Conservation (phyloP, 2,888 invertebrate species). For the Acronicta aceris region DNA sequence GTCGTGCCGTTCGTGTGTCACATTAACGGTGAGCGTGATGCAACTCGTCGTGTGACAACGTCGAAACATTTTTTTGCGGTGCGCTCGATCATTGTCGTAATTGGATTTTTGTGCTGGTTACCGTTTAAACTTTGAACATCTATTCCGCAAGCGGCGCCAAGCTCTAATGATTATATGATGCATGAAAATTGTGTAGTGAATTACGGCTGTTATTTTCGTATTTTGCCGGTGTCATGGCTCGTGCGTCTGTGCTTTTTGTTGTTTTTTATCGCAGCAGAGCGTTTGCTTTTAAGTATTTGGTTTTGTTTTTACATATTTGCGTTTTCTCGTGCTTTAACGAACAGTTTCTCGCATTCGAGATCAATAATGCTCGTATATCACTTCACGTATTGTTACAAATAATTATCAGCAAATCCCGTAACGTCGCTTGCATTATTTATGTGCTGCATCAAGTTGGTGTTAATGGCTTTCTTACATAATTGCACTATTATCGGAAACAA, state of each 20-base stretch:
- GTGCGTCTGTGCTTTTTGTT: conserved; percentile 65
- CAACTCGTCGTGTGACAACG: conserved; percentile 71
- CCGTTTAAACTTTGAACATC: conserved; percentile 60
- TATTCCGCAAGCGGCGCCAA: conserved; percentile 57
- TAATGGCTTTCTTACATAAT: conserved; percentile 53
- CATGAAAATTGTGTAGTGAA: conserved; percentile 48
- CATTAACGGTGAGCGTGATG: conserved; percentile 75
- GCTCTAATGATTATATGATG: conserved; percentile 47
- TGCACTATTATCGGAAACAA: conserved; percentile 53
- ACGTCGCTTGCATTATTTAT: conserved; percentile 60
- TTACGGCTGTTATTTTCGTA: conserved; percentile 62
- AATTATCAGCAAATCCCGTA: conserved; percentile 64
- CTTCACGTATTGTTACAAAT: conserved; percentile 74
- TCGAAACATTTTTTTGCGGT: conserved; percentile 63
- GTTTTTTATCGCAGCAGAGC: conserved; percentile 50
- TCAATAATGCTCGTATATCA: conserved; percentile 67
- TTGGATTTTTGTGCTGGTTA: conserved; percentile 66
- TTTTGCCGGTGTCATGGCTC: conserved; percentile 61
- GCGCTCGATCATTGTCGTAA: conserved; percentile 60
- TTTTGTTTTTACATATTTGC: conserved; percentile 68
- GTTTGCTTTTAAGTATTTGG: conserved; percentile 57
- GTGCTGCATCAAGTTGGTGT: conserved; percentile 47
- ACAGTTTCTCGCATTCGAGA: conserved; percentile 63
- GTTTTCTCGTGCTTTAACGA: conserved; percentile 59
- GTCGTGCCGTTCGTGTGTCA: conserved; percentile 60